Evolutionary conservation across 2,113 vertebrate genomes (phyloP).

Genomic region (Solea solea): DNA sequence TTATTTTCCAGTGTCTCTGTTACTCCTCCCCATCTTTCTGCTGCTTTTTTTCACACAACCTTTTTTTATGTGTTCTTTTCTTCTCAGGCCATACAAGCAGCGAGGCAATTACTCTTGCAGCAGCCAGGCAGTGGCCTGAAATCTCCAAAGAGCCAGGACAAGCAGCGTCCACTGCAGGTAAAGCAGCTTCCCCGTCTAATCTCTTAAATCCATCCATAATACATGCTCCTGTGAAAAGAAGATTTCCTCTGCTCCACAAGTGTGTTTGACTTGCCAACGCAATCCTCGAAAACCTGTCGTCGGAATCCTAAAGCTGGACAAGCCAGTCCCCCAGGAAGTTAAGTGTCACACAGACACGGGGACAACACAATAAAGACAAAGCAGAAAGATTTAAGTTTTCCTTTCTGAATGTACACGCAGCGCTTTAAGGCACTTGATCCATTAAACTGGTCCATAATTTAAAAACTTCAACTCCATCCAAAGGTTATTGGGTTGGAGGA

Average conservation of each 20-base stretch:
- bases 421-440: neutral
- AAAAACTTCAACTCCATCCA: neutral
- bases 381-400: constrained; percentile 24
- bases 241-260: constrained; percentile 81
- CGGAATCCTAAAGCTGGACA: constrained; percentile 72
- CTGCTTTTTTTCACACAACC: constrained; percentile 50
- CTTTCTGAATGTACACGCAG: neutral
- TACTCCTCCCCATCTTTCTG: constrained; percentile 51
- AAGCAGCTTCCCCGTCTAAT: constrained; percentile 81
- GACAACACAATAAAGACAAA: constrained; percentile 41
- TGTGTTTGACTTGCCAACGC: constrained; percentile 81
- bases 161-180: constrained; percentile 99
- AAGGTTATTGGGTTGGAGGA: constrained; percentile 14
- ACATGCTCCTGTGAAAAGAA: constrained; percentile 75
- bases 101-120: constrained; percentile 98
- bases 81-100: constrained; percentile 95
- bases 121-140: constrained; percentile 99
- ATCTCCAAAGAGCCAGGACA: constrained; percentile 98
- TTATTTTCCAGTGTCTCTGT: constrained; percentile 57
- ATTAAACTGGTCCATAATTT: constrained; percentile 14
- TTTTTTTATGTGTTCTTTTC: constrained; percentile 59
- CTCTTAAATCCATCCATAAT: constrained; percentile 82
- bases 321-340: constrained; percentile 41
- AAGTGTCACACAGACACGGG: constrained; percentile 26
- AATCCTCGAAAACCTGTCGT: constrained; percentile 72